phyloP scores from a whole-genome alignment of 2,113 vertebrate genomes.

The Bujurquina vittata region DNA sequence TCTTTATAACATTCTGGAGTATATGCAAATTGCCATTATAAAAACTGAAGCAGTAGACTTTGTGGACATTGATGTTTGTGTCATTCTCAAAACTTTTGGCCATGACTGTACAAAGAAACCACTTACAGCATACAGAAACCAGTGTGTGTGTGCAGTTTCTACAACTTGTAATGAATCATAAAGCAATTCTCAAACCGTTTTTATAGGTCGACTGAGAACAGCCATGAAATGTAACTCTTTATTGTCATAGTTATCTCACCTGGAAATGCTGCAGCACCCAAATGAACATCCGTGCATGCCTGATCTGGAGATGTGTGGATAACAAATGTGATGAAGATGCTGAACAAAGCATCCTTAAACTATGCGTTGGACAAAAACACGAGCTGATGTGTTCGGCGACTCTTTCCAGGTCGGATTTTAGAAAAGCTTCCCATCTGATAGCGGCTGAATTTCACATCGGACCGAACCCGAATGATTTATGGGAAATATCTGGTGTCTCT shows the following conservation, averaged over 20 bases:
- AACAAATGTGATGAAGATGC: background rate
- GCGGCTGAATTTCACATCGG: slow-evolving; percentile 19
- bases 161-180: accelerated
- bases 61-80: no score
- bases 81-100: no score
- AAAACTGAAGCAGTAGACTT: no score
- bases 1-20: no score
- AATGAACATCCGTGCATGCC: accelerated
- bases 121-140: no score
- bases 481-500: slow-evolving; percentile 61
- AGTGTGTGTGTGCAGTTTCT: no score
- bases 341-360: background rate
- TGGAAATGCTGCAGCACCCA: background rate
- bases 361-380: background rate
- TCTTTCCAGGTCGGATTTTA: slow-evolving; percentile 32
- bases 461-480: slow-evolving; percentile 54
- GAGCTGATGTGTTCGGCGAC: background rate
- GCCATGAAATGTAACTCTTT: background rate
- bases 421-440: slow-evolving; percentile 40
- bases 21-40: no score
- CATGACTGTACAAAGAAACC: no score
- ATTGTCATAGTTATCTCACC: background rate
- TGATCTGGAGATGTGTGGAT: background rate
- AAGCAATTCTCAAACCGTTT: background rate
- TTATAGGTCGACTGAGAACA: background rate